phyloP scores from a whole-genome alignment of 1,140 invertebrate genomes.

The Drosophila bocki region DNA sequence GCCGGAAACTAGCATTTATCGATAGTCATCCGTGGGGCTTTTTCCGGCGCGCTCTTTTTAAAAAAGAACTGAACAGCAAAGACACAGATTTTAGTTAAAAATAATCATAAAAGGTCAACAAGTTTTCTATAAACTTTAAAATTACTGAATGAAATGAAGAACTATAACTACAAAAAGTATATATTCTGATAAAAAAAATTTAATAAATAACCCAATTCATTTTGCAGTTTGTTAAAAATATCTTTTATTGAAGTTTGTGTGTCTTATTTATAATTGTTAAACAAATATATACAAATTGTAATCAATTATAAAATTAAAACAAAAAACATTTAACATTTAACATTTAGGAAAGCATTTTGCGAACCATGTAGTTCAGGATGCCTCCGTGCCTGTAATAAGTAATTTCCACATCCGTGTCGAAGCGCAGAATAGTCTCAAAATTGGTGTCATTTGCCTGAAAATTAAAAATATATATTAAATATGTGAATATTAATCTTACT shows the following conservation, averaged over 20 bases:
- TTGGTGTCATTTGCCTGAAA: constrained; percentile 85
- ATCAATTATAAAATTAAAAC: neutral
- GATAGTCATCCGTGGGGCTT: neutral
- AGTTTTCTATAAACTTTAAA: no score
- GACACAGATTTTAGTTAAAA: no score
- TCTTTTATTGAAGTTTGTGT: no score
- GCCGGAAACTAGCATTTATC: neutral
- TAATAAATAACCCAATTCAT: no score
- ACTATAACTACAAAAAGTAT: no score
- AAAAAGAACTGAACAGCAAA: no score
- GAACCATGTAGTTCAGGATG: constrained; percentile 99
- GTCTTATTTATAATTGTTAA: neutral
- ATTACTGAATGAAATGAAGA: no score
- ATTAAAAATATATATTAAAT: neutral
- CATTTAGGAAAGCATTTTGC: constrained; percentile 89
- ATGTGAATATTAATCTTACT: neutral
- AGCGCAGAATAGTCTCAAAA: constrained; percentile 87
- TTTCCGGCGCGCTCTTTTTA: neutral
- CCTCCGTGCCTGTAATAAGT: constrained; percentile 97
- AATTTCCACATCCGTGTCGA: constrained; percentile 99
- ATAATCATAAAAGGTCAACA: neutral
- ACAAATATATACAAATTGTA: neutral
- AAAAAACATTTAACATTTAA: neutral
- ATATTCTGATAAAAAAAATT: no score
- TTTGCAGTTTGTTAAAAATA: no score